A percentile compares a stretch with the other conserved stretches of the same genome.
Evolutionary conservation across 2,888 invertebrate species (phyloP).

Genomic region (Hemithea aestivaria): DNA sequence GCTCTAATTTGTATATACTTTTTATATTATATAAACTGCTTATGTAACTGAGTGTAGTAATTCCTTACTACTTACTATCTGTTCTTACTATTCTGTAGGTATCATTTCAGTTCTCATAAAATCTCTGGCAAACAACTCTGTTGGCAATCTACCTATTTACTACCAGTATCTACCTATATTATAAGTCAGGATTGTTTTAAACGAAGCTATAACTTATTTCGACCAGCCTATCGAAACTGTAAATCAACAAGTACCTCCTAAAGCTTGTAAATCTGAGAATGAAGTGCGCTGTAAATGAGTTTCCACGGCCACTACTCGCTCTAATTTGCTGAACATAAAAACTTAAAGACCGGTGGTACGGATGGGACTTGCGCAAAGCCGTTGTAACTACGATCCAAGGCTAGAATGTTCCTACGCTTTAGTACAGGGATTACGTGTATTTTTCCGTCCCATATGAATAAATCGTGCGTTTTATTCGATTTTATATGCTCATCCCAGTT

Average conservation of each 20-base stretch:
- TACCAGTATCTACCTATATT: too few relatives aligned
- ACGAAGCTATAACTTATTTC: too few relatives aligned
- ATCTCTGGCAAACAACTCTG: too few relatives aligned
- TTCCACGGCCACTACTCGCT: slow-evolving; percentile 18
- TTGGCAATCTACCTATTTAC: too few relatives aligned
- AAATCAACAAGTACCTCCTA: slow-evolving; percentile 20
- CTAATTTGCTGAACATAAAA: slow-evolving; percentile 26
- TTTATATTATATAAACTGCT: too few relatives aligned
- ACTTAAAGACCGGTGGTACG: slow-evolving; percentile 23
- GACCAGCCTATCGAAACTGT: slow-evolving; percentile 8
- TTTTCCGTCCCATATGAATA: slow-evolving; percentile 38
- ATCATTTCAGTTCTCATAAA: too few relatives aligned
- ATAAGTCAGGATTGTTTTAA: too few relatives aligned
- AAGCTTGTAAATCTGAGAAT: slow-evolving; percentile 19
- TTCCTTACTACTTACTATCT: too few relatives aligned
- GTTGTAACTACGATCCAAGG: slow-evolving; percentile 25
- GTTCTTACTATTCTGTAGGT: too few relatives aligned
- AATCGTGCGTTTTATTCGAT: slow-evolving; percentile 43
- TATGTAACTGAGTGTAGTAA: too few relatives aligned
- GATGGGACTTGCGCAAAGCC: slow-evolving; percentile 25
- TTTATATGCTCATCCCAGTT: slow-evolving; percentile 37
- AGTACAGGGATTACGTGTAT: slow-evolving; percentile 41
- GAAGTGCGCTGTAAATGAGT: slow-evolving; percentile 17
- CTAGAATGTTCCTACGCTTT: slow-evolving; percentile 37
- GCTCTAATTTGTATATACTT: too few relatives aligned